Evolutionary conservation across 2,888 invertebrate species (phyloP).

Genomic region (Buathra laborator): DNA sequence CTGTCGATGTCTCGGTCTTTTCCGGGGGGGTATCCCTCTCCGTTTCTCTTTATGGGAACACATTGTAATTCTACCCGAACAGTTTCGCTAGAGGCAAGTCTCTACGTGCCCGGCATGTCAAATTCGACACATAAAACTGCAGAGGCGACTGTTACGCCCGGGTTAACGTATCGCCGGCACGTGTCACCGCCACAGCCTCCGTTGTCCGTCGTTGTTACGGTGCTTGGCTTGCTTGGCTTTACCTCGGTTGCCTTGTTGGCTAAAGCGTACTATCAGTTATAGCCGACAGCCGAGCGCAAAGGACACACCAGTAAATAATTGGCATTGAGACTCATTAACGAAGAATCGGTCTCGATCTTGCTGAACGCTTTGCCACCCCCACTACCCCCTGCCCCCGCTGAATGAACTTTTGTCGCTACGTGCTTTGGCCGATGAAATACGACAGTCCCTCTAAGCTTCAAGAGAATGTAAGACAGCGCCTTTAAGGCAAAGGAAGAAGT

Average conservation of each 20-base stretch:
- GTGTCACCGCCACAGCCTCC: conserved; percentile 78
- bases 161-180: conserved; percentile 84
- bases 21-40: conserved; percentile 50
- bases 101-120: conserved; percentile 84
- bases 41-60: conserved; percentile 72
- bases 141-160: conserved; percentile 81
- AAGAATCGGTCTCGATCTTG: conserved; percentile 56
- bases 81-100: conserved; percentile 84
- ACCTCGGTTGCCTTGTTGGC: conserved; percentile 50
- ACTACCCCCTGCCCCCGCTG: conserved; percentile 27
- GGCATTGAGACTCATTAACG: conserved; percentile 78
- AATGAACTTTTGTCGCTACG: conserved; percentile 61
- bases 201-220: conserved; percentile 64
- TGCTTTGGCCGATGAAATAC: conserved; percentile 53
- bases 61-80: conserved; percentile 84
- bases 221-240: conserved; percentile 58
- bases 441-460: conserved; percentile 38
- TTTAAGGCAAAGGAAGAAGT: conserved; percentile 34
- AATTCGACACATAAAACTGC: conserved; percentile 84
- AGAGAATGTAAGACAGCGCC: conserved; percentile 54
- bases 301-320: conserved; percentile 78
- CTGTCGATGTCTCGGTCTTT: conserved; percentile 59
- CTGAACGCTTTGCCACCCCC: conserved; percentile 10
- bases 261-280: conserved; percentile 40
- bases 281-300: conserved; percentile 60